These are phyloP conservation scores for Dendronephthya gigantea DNA, from an alignment of 64 coral and sea anemone genomes.

Conservation along the genomic window DNA sequence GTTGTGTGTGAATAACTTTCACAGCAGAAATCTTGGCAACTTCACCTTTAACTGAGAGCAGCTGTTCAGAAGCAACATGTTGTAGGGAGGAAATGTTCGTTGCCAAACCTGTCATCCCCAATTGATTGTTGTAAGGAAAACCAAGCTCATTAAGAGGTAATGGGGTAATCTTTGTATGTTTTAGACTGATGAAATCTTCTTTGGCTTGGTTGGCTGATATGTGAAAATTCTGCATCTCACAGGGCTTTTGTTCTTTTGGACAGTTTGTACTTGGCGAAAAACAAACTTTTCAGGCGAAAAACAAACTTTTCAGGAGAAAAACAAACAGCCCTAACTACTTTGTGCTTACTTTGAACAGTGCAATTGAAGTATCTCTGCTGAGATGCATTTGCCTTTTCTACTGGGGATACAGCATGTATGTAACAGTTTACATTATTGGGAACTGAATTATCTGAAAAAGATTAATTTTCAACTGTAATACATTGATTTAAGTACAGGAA, in stretches of 20 bases:
- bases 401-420: slow-evolving; percentile 4
- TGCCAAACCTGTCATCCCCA: not conserved
- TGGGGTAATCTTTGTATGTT: not conserved
- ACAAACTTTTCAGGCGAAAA: not conserved
- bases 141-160: not conserved
- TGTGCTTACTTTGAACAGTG: not conserved
- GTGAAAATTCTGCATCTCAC: not conserved
- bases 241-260: not conserved
- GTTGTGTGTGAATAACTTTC: slow-evolving; percentile 10
- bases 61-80: slow-evolving; percentile 17
- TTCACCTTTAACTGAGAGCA: not conserved
- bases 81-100: not conserved
- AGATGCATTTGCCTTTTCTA: not conserved
- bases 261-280: not conserved
- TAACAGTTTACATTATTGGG: not conserved
- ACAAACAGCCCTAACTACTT: not conserved
- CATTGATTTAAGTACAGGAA: not conserved
- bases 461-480: not conserved
- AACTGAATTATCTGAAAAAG: not conserved
- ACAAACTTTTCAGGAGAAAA: not conserved
- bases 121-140: not conserved
- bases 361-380: not conserved
- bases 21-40: not conserved
- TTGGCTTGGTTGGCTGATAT: not conserved
- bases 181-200: not conserved